Evolutionary conservation across 1,140 invertebrate species (phyloP).

Genomic region (Saccostrea glomerata): DNA sequence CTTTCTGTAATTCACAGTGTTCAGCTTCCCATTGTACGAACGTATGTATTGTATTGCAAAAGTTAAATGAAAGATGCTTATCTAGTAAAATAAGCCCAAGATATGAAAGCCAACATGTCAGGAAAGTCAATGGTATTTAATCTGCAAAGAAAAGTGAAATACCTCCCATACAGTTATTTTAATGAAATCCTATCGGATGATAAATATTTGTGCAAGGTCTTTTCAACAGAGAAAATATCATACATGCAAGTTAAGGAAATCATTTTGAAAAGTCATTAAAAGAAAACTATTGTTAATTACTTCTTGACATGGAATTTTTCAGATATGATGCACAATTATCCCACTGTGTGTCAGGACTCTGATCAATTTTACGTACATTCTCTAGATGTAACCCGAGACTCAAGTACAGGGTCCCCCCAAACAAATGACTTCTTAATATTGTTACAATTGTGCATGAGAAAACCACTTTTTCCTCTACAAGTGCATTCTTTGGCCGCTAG

Average conservation of each 20-base stretch:
- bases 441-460: background rate
- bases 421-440: background rate
- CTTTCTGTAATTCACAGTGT: constrained; percentile 14
- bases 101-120: constrained; percentile 4
- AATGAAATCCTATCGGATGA: background rate
- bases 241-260: background rate
- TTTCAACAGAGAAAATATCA: background rate
- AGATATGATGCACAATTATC: constrained; percentile 10
- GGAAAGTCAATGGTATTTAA: constrained; percentile 5
- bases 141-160: background rate
- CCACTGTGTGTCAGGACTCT: background rate
- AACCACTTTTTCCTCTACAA: background rate
- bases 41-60: constrained; percentile 7
- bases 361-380: background rate
- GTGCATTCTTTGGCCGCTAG: background rate
- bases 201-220: background rate
- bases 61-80: constrained; percentile 33
- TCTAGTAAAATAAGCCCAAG: constrained; percentile 6
- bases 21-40: background rate
- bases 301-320: background rate
- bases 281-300: background rate
- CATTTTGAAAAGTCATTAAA: background rate
- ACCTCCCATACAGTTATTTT: background rate
- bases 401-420: background rate
- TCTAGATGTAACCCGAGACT: background rate